Base-by-base conservation (phyloP, 2,797 vertebrate genomes). In the Alcedo atthis region DNA sequence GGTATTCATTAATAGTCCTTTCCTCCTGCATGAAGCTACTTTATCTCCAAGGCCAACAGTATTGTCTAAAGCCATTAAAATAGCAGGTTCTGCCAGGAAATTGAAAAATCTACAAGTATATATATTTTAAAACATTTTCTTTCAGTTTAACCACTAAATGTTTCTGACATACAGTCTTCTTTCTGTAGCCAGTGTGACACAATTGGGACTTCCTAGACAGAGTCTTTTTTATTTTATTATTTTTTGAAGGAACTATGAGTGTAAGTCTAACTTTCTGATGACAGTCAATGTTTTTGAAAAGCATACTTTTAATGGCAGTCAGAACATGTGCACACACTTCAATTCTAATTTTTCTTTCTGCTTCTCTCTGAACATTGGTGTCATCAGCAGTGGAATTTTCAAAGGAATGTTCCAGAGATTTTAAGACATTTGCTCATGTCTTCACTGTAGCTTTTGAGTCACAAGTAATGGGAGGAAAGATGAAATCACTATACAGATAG, bases 1-100 rank as follows among this genome's bases (percentile, higher is more conserved):
- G 12, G 3, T 82, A 42, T 91, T 87, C 51, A 62, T 89, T 70
- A 87, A 32, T 13, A 30, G 14, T 30, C 24, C 17, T 85, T 81
- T 84, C 17, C 15, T 81, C 33, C 51, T 81, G 19, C 40, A 33
- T 14, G 15, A 81, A 78, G 15, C 30, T 79, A 28, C 19, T 83
- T 90, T 68, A 20, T 74, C 86, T 66, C n/a, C 49, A 70, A 43
- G 43, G 40, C 32, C 48, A 55, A 33, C 26, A 64, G 43, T 30
- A 46, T 74, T 70, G 9, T 43, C n/a, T 64, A 78, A 87, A 54
- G 21, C 15, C 25, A 67, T 57, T 54, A 85, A 95, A 87, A 40
- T 5, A 63, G 30, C 15, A 75, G 25, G 74, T 76, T 83, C 54
- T 69, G 15, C n/a, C 32, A 48, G 26, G 49, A 32, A 69, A 59